phyloP scores from a whole-genome alignment of 2,888 invertebrate species.

The Pimpla rufipes region DNA sequence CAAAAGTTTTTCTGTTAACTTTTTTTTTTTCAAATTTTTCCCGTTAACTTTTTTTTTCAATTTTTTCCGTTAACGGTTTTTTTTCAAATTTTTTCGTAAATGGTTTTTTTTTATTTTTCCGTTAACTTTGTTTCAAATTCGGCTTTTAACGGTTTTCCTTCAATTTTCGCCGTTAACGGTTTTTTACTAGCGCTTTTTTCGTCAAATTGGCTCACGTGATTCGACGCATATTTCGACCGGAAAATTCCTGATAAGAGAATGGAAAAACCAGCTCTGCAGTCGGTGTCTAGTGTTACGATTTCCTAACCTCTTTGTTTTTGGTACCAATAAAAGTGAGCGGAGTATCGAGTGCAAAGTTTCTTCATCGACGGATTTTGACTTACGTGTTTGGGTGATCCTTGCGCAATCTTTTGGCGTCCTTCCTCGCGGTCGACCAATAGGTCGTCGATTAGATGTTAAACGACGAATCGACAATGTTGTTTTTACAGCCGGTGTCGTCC shows the following conservation, averaged over 20 bases:
- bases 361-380: slow-evolving; percentile 27
- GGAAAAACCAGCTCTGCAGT: slow-evolving; percentile 36
- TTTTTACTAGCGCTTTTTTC: too few species aligned
- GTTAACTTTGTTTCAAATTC: too few species aligned
- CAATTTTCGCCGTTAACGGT: too few species aligned
- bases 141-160: too few species aligned
- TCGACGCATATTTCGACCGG: slow-evolving; percentile 18
- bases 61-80: not conserved
- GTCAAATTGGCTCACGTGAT: not conserved
- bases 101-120: too few species aligned
- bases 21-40: too few species aligned
- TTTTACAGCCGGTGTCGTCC: not conserved
- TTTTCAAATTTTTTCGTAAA: too few species aligned
- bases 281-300: slow-evolving; percentile 42
- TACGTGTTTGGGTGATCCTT: slow-evolving; percentile 33
- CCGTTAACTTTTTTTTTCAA: not conserved
- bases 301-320: slow-evolving; percentile 58
- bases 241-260: slow-evolving; percentile 59
- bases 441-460: not conserved
- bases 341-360: not conserved
- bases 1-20: too few species aligned
- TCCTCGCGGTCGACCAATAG: slow-evolving; percentile 10
- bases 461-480: not conserved
- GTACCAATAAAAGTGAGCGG: not conserved
- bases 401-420: not conserved